phyloP scores from a whole-genome alignment of 2,888 invertebrate genomes.

The Pyrrhosoma nymphula region DNA sequence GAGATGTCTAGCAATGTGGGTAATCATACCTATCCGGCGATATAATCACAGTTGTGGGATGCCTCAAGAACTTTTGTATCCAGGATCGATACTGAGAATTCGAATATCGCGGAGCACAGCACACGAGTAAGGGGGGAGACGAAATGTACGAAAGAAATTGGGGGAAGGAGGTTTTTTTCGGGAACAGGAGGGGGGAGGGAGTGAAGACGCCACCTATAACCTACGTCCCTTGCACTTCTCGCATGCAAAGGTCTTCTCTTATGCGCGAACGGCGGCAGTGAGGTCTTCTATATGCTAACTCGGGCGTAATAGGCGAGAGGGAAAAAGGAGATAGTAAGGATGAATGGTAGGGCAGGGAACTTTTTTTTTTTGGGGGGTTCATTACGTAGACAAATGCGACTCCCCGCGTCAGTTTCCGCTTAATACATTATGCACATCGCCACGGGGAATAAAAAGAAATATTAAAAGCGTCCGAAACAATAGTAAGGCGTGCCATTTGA shows the following conservation, averaged over 20 bases:
- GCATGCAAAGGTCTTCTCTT: conserved; percentile 1
- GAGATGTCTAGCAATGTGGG: no score
- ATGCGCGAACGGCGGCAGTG: neutral
- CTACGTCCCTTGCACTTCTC: neutral
- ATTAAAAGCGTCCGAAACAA: neutral
- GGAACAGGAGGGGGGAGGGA: neutral
- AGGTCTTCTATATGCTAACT: conserved; percentile 63
- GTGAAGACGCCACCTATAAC: neutral
- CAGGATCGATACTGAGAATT: no score
- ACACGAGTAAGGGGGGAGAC: no score
- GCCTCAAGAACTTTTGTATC: no score
- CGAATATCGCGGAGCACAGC: no score
- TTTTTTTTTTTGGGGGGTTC: conserved; percentile 5
- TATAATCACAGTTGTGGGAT: no score
- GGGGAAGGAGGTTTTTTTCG: neutral
- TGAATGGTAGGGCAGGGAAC: neutral
- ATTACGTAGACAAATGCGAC: conserved; percentile 23
- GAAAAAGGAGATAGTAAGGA: neutral
- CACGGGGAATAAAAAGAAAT: neutral
- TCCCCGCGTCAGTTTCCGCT: neutral
- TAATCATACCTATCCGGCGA: no score
- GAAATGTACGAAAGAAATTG: no score
- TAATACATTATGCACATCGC: conserved; percentile 19
- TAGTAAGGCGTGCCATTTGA: neutral
- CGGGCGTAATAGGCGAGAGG: neutral